Evolutionary conservation across 2,888 invertebrate species (phyloP).

Genomic region (Epinotia nisella): DNA sequence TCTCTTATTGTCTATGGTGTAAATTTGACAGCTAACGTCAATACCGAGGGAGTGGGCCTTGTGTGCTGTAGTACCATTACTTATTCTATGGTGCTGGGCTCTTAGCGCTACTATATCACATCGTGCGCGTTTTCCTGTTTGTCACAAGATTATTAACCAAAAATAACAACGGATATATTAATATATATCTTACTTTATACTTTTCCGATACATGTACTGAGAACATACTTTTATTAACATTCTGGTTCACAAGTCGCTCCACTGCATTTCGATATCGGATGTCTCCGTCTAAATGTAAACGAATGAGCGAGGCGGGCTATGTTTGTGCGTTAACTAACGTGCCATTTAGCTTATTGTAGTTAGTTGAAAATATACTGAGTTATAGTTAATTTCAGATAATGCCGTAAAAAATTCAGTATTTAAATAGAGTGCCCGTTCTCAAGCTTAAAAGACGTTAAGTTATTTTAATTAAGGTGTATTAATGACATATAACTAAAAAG

Average conservation of each 20-base stretch:
- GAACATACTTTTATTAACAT: background rate
- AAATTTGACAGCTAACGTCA: no score
- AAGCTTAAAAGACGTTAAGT: no score
- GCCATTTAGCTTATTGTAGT: slow-evolving; percentile 43
- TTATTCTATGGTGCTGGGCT: no score
- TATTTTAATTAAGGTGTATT: no score
- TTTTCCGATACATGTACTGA: no score
- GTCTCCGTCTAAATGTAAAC: slow-evolving; percentile 44
- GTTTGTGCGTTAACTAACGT: slow-evolving; percentile 59
- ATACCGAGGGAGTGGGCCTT: no score
- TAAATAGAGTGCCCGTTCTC: no score
- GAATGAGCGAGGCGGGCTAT: slow-evolving; percentile 58
- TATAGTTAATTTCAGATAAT: slow-evolving; percentile 53
- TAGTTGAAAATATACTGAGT: slow-evolving; percentile 70
- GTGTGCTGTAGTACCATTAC: no score
- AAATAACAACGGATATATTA: background rate
- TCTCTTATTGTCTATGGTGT: no score
- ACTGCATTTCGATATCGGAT: slow-evolving; percentile 31
- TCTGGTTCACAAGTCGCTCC: slow-evolving; percentile 28
- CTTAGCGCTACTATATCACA: no score
- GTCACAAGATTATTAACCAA: background rate
- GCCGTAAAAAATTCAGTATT: slow-evolving; percentile 24
- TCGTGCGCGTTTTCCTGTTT: background rate
- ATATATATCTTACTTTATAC: no score
- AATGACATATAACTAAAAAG: no score